These are phyloP conservation scores for Nothoprocta perdicaria DNA, from an alignment of 2,113 vertebrate species.

Conservation along the genomic window DNA sequence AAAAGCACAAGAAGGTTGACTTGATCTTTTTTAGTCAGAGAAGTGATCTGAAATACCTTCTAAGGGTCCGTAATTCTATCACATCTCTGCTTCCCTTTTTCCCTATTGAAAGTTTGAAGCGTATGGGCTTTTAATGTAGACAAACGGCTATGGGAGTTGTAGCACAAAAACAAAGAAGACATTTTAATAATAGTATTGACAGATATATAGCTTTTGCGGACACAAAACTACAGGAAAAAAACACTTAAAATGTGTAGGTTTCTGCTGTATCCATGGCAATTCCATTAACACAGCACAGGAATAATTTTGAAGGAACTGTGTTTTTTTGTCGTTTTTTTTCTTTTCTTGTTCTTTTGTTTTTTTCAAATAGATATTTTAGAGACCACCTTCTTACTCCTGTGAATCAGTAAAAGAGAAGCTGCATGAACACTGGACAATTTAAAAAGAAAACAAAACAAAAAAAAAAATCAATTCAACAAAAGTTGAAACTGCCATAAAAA, in stretches of 20 bases:
- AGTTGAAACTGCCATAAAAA: neutral
- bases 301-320: neutral
- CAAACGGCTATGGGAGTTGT: neutral
- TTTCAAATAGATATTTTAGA: neutral
- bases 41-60: neutral
- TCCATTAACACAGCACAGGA: neutral
- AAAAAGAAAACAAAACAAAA: neutral
- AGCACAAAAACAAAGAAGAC: neutral
- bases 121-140: neutral
- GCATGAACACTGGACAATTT: neutral
- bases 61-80: neutral
- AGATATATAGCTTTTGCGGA: constrained; percentile 8
- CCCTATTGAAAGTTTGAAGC: neutral
- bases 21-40: neutral
- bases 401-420: neutral
- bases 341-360: no score
- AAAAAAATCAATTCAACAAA: neutral
- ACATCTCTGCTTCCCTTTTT: neutral
- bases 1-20: neutral
- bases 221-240: neutral
- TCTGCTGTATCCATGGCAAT: neutral
- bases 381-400: neutral
- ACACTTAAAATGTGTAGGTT: neutral
- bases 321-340: neutral
- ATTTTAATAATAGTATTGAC: neutral